Percentiles rank a stretch among this genome's conserved stretches.
phyloP scores from a whole-genome alignment of 2,113 vertebrate species.

The Leucopsar rothschildi region DNA sequence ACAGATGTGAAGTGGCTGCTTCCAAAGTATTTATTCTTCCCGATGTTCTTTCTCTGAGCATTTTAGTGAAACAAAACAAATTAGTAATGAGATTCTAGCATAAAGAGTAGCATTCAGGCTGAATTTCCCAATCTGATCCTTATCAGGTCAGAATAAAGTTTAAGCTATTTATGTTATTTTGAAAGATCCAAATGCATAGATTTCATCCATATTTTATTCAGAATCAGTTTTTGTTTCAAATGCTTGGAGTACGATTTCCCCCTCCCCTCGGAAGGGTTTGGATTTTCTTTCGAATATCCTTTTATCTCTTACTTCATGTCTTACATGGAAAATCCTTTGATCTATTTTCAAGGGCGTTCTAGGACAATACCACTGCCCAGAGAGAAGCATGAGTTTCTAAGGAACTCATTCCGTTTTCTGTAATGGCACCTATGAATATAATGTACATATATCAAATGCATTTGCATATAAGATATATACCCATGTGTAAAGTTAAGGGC shows the following conservation, averaged over 20 bases:
- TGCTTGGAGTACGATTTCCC: neutral
- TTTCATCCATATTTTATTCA: slow-evolving; percentile 2
- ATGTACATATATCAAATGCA: neutral
- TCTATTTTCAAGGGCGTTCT: neutral
- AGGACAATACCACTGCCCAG: neutral
- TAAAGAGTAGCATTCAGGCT: neutral
- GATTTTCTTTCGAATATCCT: neutral
- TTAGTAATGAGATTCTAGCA: neutral
- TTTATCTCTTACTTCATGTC: neutral
- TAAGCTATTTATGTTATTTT: neutral
- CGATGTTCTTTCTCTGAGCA: neutral
- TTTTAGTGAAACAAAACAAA: neutral
- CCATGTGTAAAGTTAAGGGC: neutral
- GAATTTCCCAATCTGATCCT: neutral
- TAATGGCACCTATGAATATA: neutral
- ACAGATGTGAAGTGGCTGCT: neutral
- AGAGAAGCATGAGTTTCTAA: neutral
- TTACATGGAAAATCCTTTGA: slow-evolving; percentile 2
- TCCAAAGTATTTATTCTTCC: neutral
- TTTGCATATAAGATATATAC: neutral
- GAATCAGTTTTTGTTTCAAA: neutral
- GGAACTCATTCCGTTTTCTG: neutral
- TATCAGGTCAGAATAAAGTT: neutral
- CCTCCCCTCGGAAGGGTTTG: neutral
- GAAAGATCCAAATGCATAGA: neutral